Evolutionary conservation across 35 echinoderm and acorn worm genomes (phyloP), one percentile per base, ranked within the genome.

Genomic region (Apostichopus japonicus): DNA sequence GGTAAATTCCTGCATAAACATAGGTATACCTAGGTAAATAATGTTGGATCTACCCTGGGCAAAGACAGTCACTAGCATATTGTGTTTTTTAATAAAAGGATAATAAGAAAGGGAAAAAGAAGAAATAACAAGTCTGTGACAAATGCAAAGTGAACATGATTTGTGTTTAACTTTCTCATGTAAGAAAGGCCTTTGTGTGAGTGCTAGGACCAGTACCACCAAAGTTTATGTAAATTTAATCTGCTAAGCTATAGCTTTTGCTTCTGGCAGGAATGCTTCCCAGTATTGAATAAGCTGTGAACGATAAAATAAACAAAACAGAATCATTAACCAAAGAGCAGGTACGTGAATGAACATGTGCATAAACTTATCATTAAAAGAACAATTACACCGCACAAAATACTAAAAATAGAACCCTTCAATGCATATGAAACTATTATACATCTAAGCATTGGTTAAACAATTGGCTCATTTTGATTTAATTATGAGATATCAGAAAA

Each of bases 261-360:
- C 96, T 83, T 98, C 96, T 24, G 96, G 96, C 65, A 98, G 94
- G 93, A 98, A 98, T 52, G 87, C 94, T 88, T 98, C 96, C 96
- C 96, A 98, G 88, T 95, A 84, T 79, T 95, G 88, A 62, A 98
- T 98, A 24, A 98, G 77, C 96, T 98, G 88, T 24, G 27, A 79
- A 79, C 22, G 11, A 62, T 59, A 86, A 19, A 90, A 91, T 2
- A 80, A 65, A 93, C 17, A 76, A 10, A 71, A 70, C 70, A 78
- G 56, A 86, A 61, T 61, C 57, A 61, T 61, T 61, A 61, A 61
- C 33, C 33, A 61, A 61, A 13, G 7, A 61, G 13, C 57, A 61
- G 57, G 13, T 44, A 44, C 33, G 4, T 44, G 33, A 44, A 44
- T 44, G 33, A 44, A 44, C 33, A 44, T 44, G 33, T 44, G 33